A percentile compares a stretch with the other conserved stretches of the same genome.
Evolutionary conservation across 2,888 invertebrate genomes (phyloP).

Genomic region (Cyclophora punctaria): DNA sequence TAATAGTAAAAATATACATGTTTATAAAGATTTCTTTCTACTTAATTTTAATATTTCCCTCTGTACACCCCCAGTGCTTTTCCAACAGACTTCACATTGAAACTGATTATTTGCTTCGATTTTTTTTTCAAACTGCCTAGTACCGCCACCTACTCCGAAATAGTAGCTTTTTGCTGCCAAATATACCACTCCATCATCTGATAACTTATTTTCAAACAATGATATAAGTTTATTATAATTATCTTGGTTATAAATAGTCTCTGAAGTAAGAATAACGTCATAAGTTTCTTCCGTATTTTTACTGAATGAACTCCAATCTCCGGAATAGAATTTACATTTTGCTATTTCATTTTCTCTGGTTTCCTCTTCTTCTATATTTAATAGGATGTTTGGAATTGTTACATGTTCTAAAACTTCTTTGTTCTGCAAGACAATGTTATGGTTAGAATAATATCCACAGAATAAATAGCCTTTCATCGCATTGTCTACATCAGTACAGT

Average conservation of each 20-base stretch:
- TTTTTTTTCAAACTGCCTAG: slow-evolving; percentile 81
- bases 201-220: slow-evolving; percentile 78
- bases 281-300: slow-evolving; percentile 70
- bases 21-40: slow-evolving; percentile 22
- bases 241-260: slow-evolving; percentile 91
- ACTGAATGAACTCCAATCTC: slow-evolving; percentile 83
- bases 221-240: slow-evolving; percentile 86
- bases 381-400: slow-evolving; percentile 87
- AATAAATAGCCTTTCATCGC: neutral
- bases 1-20: slow-evolving; percentile 5
- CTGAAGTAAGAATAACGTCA: slow-evolving; percentile 91
- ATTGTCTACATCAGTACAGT: too few species aligned
- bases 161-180: slow-evolving; percentile 94
- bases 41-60: slow-evolving; percentile 77
- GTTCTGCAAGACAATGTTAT: slow-evolving; percentile 78
- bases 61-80: slow-evolving; percentile 76
- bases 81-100: slow-evolving; percentile 76
- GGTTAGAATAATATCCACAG: too few species aligned
- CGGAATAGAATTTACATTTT: slow-evolving; percentile 78
- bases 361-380: slow-evolving; percentile 75
- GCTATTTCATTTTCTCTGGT: slow-evolving; percentile 37
- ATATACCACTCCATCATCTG: slow-evolving; percentile 76
- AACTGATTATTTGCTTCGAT: slow-evolving; percentile 74
- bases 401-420: slow-evolving; percentile 84
- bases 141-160: slow-evolving; percentile 95